A percentile compares a stretch with the other conserved stretches of the same genome.
These are phyloP conservation scores for Megatriorchis doriae DNA, from an alignment of 2,113 vertebrate species.

Conservation along the genomic window DNA sequence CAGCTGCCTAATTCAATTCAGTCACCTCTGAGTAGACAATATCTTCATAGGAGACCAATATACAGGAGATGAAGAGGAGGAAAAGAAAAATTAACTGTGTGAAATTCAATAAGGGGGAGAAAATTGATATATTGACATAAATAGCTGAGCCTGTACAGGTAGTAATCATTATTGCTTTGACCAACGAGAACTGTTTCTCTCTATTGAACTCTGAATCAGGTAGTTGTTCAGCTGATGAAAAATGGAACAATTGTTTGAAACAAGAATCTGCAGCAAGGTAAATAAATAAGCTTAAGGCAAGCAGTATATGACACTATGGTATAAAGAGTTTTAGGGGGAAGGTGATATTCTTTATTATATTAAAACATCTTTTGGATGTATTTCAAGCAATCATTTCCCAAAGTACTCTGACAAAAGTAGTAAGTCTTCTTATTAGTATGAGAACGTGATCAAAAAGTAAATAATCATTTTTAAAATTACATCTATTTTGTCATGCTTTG, in stretches of 20 bases:
- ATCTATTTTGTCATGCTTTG: neutral
- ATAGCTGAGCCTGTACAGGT: conserved; percentile 28
- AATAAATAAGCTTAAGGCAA: conserved; percentile 33
- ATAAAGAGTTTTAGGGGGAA: neutral
- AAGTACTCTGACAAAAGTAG: neutral
- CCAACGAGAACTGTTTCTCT: neutral
- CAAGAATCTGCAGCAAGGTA: neutral
- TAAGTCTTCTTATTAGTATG: neutral
- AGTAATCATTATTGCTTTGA: conserved; percentile 38
- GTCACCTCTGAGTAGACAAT: neutral
- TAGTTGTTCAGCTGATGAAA: conserved; percentile 37
- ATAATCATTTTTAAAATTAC: neutral
- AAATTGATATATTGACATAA: conserved; percentile 57
- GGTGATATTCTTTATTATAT: neutral
- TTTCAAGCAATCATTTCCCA: neutral
- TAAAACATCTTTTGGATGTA: neutral
- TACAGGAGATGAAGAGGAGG: neutral
- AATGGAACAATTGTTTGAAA: conserved; percentile 16
- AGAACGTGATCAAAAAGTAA: neutral
- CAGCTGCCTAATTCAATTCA: conserved; percentile 12
- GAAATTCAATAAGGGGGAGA: conserved; percentile 39
- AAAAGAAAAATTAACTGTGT: conserved; percentile 12
- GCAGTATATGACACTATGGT: neutral
- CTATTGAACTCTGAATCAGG: conserved; percentile 1
- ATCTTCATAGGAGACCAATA: conserved; percentile 40